These are phyloP conservation scores for Ceratina japonica DNA, from an alignment of 1,140 invertebrate species.

Conservation along the genomic window DNA sequence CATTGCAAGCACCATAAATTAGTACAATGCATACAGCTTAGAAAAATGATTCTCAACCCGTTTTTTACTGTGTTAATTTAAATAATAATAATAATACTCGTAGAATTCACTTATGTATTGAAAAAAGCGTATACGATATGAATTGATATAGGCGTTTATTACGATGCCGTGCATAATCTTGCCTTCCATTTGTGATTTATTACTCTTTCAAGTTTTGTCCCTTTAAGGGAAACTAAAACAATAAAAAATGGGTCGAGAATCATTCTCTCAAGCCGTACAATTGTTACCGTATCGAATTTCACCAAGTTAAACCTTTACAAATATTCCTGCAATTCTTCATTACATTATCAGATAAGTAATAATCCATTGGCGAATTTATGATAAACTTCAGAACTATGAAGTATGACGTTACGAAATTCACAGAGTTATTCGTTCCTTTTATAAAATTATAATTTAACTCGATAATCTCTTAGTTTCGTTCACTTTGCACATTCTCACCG, in stretches of 20 bases:
- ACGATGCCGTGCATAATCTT: no score
- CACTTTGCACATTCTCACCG: slow-evolving; percentile 1
- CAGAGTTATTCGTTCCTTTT: neutral
- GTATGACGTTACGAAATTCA: neutral
- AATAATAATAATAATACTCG: no score
- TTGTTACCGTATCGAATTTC: neutral
- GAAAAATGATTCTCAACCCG: no score
- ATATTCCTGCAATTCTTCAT: neutral
- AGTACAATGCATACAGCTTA: neutral
- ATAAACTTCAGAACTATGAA: neutral
- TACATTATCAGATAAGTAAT: neutral
- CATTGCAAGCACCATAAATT: slow-evolving; percentile 2
- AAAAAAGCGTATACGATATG: no score
- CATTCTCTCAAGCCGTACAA: neutral
- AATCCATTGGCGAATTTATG: neutral
- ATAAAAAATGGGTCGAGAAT: no score
- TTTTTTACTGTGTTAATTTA: neutral
- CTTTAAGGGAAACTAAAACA: no score
- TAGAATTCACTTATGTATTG: no score
- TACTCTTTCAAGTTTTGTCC: no score
- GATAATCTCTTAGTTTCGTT: neutral
- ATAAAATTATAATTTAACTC: neutral
- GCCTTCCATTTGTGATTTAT: no score
- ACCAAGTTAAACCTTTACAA: neutral
- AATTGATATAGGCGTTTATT: no score